Base-by-base conservation (phyloP, 2,797 vertebrate species). In the Phrynocephalus forsythii region DNA sequence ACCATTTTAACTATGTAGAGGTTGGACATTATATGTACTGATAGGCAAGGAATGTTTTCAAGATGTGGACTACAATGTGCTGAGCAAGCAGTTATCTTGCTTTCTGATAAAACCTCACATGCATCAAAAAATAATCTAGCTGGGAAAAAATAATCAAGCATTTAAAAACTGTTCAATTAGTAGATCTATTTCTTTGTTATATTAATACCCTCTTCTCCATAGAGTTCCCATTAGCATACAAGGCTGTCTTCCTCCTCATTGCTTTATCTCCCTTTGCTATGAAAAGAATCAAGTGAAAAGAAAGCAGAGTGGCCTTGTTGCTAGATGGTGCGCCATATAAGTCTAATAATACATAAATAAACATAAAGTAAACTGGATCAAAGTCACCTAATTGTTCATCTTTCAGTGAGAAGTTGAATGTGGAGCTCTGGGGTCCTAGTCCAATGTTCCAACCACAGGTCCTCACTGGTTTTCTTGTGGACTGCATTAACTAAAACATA, bases 111-210 rank as follows among this genome's bases (percentile, higher is more conserved):
- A 66, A 7, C 83, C 6, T 83, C 86, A 48, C 3, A 0, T 73
- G 88, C 71, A 8, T 82, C 24, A 82, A 0, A 80, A 33, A 38
- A 28, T 90, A 82, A 56, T 90, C 33, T 56, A 48, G 69, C 90
- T 26, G 86, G 86, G 88, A 86, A 13, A 84, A 44, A 60, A 79
- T 76, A 71, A 60, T 15, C 18, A 83, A 83, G 71, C 85, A 52
- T 72, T 87, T 20, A 30, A 83, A 1, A 88, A 20, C 5, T 81
- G 86, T 48, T 87, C 50, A 86, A 66, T 79, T 38, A 20, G 5
- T 38, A 18, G 44, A 24, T 24, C 38, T 48, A 24, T 22, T 20
- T 48, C 1, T 76, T 22, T 44, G 20, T 48, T 18, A 22, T 48
- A 38, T 30, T 7, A 11, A 44, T 76, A 20, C 33, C 16, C 33